Conservation (phyloP, 2,888 invertebrate genomes). For the Anorthoa munda region DNA sequence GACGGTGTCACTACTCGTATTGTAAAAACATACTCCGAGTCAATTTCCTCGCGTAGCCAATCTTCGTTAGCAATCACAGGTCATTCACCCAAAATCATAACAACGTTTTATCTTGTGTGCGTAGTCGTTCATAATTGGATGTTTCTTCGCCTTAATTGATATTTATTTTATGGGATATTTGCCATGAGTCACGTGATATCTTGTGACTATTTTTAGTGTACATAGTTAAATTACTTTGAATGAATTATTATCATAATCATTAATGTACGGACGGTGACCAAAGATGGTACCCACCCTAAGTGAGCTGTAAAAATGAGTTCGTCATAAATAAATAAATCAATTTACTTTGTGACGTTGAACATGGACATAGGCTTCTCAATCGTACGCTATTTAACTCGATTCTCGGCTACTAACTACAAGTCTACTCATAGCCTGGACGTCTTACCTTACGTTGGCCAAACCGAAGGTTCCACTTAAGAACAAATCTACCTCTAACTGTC, state of each 20-base stretch:
- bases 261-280: background rate
- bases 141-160: conserved; percentile 6
- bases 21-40: conserved; percentile 9
- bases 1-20: background rate
- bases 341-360: too few relatives aligned
- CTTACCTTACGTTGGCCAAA: background rate
- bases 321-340: too few relatives aligned
- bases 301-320: too few relatives aligned
- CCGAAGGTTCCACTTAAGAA: background rate
- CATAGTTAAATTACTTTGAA: background rate
- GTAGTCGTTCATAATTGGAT: conserved; percentile 26
- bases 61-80: conserved; percentile 9
- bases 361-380: background rate
- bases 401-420: background rate
- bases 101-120: conserved; percentile 10
- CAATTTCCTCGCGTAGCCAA: background rate
- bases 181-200: conserved; percentile 5
- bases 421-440: background rate
- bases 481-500: background rate
- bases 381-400: background rate
- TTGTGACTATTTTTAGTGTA: conserved; percentile 8
- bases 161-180: conserved; percentile 2
- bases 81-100: conserved; percentile 35
- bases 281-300: too few relatives aligned
- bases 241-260: background rate